phyloP scores from a whole-genome alignment of 2,888 invertebrate species.

The Conops quadrifasciatus region DNA sequence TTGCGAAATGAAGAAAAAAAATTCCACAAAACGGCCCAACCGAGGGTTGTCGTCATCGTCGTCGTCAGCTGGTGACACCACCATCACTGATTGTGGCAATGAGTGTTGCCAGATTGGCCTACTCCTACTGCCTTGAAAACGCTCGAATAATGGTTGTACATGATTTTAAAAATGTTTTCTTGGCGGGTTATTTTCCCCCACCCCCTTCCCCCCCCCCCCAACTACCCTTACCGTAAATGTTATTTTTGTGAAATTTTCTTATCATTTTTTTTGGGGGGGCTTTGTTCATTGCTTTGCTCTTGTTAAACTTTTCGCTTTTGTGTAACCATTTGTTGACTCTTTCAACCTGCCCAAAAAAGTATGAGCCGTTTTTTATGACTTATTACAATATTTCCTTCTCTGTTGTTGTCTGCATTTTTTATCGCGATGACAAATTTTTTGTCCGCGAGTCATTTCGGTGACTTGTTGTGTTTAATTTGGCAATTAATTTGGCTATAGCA shows the following conservation, averaged over 20 bases:
- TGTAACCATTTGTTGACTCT: slow-evolving; percentile 22
- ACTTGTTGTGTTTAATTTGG: slow-evolving; percentile 6
- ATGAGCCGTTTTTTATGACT: background rate
- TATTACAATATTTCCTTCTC: slow-evolving; percentile 43
- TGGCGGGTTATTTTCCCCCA: slow-evolving; percentile 38
- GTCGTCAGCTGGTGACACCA: slow-evolving; percentile 3
- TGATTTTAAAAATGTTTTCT: slow-evolving; percentile 43
- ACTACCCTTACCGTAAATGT: background rate
- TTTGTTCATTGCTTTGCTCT: too few species aligned
- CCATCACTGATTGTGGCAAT: slow-evolving; percentile 17
- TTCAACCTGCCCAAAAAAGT: slow-evolving; percentile 37
- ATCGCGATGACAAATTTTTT: slow-evolving; percentile 38
- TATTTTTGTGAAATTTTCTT: slow-evolving; percentile 34
- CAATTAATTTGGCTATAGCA: too few species aligned
- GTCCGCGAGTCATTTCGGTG: slow-evolving; percentile 12
- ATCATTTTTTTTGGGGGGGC: slow-evolving; percentile 36
- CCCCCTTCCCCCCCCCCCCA: too few species aligned
- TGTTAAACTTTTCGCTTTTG: slow-evolving; percentile 7
- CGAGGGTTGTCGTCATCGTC: slow-evolving; percentile 30
- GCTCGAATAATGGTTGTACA: slow-evolving; percentile 28
- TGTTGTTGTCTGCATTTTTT: slow-evolving; percentile 38
- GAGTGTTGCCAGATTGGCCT: slow-evolving; percentile 21
- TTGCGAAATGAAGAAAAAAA: background rate
- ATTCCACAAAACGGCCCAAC: slow-evolving; percentile 24
- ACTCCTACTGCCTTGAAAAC: background rate